Base-by-base conservation (phyloP, 2,797 vertebrate genomes). In the Bryconaethiops microstoma region DNA sequence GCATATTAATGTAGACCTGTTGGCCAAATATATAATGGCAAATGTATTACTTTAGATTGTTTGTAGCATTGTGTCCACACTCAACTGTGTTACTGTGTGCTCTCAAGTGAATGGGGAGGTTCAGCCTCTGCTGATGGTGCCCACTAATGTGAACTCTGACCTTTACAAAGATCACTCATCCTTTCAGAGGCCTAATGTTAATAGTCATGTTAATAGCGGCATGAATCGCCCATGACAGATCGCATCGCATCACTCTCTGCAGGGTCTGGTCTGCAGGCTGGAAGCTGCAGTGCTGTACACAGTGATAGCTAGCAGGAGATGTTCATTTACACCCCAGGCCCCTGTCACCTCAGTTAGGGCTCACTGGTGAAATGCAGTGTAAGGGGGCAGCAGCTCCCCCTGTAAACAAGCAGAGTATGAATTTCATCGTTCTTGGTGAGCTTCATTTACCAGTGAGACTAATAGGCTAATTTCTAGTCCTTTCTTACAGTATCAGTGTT, bases 161-260 rank as follows among this genome's bases (percentile, higher is more conserved):
- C 87, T 90, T 86, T 83, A 25, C 82, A 35, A 76, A 39, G 83
- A 63, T 87, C 84, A 82, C 64, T 88, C 72, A 72, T 82, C 83
- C 81, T 63, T 6, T 82, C 78, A 80, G 82, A 88, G 84, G 86
- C 88, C 75, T 83, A 50, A 83, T 85, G 87, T 83, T 39, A 87
- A 88, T 88, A 83, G 72, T 78, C 79, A 55, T 39, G 86, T 80
- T 88, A 88, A 88, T 86, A 65, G 73, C 35, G 68, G 79, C 87
- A 88, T 74, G 81, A 83, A 85, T 84, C 60, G 86, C 81, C 73
- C 84, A 84, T 90, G 90, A 91, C 89, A 87, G 83, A 52, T 85
- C 78, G 63, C 76, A 69, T 85, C 80, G 75, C 76, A 64, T 83
- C 72, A 85, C 57, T 48, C 23, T 80, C 70, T 80, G 59, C 73